These are phyloP conservation scores for Pocillopora grandis DNA, from an alignment of 92 coral and sea anemone genomes.

Conservation along the genomic window DNA sequence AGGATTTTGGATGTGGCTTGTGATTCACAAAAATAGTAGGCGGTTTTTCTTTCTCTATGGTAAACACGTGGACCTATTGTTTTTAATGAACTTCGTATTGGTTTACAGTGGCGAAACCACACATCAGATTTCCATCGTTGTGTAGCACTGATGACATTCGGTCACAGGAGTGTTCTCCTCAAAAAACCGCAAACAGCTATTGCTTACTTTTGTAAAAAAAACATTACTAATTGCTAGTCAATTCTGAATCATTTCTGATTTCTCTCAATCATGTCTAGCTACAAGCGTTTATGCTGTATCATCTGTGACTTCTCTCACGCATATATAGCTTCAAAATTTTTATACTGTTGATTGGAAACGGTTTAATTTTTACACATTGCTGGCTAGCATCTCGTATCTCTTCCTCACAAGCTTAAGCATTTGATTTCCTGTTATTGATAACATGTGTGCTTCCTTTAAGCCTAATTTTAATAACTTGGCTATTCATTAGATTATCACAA, in stretches of 20 bases:
- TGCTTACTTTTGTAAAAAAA: not conserved
- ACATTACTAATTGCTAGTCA: not conserved
- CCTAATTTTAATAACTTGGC: not conserved
- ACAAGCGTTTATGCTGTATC: too few species aligned
- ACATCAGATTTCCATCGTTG: constrained; percentile 3
- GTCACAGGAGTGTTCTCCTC: not conserved
- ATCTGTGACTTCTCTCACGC: too few species aligned
- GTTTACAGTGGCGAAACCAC: not conserved
- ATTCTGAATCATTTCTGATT: not conserved
- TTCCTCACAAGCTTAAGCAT: not conserved
- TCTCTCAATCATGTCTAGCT: too few species aligned
- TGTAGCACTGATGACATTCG: not conserved
- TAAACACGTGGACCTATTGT: constrained; percentile 8
- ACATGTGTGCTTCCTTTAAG: not conserved
- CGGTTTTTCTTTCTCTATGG: not conserved
- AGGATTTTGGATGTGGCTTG: not conserved
- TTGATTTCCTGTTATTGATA: not conserved
- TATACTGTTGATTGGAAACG: too few species aligned
- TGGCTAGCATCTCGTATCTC: too few species aligned
- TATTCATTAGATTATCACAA: not conserved
- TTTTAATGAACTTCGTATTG: not conserved
- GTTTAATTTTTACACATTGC: too few species aligned
- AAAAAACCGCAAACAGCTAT: not conserved
- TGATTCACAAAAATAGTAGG: not conserved
- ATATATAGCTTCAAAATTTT: too few species aligned